phyloP scores from a whole-genome alignment of 2,797 vertebrate genomes.

The Sebastes diploproa region DNA sequence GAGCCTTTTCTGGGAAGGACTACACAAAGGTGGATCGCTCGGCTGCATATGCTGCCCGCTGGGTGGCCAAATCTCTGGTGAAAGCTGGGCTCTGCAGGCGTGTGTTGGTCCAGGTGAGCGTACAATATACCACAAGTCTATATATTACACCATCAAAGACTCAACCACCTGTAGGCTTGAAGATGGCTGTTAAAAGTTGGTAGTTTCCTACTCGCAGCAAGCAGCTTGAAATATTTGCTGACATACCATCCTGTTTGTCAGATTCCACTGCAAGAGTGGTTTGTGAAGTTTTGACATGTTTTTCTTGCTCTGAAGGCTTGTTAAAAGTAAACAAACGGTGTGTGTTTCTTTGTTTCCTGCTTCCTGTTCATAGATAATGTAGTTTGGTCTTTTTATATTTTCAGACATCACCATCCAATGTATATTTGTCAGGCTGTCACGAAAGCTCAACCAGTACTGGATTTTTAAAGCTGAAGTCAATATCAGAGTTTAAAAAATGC shows the following conservation, averaged over 20 bases:
- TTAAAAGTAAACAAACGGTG: background rate
- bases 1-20: slow-evolving; percentile 97
- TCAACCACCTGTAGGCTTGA: background rate
- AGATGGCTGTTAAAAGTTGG: background rate
- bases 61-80: slow-evolving; percentile 96
- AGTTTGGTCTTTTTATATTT: background rate
- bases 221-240: background rate
- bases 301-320: background rate
- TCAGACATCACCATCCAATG: background rate
- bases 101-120: slow-evolving; percentile 92
- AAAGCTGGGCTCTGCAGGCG: slow-evolving; percentile 92
- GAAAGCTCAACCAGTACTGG: no score
- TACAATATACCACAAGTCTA: background rate
- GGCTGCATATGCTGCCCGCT: slow-evolving; percentile 94
- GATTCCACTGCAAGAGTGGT: background rate
- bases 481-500: no score
- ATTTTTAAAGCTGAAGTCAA: no score
- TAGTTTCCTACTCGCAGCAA: background rate
- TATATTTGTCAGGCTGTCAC: no score
- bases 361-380: background rate
- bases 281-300: background rate
- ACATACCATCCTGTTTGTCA: background rate
- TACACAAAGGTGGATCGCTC: slow-evolving; percentile 98
- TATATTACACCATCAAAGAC: background rate
- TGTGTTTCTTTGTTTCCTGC: background rate